phyloP scores from a whole-genome alignment of 92 coral and sea anemone species.

The Diadumene lineata region DNA sequence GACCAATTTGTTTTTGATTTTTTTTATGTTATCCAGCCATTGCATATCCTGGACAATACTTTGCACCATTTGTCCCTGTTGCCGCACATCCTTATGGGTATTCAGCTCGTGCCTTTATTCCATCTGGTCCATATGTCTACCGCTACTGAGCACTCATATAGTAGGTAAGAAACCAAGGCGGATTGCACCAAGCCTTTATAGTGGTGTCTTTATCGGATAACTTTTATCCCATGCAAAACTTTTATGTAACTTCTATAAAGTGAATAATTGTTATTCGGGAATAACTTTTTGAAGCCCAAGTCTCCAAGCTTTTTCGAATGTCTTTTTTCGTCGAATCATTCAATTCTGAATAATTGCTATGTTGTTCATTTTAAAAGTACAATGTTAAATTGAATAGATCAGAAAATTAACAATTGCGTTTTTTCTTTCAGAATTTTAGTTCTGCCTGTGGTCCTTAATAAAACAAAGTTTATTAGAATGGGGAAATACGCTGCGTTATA shows the following conservation, averaged over 20 bases:
- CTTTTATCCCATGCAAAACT: no score
- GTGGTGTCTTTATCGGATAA: no score
- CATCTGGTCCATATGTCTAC: neutral
- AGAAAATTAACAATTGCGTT: no score
- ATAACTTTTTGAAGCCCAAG: no score
- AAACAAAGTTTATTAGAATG: no score
- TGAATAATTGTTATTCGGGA: no score
- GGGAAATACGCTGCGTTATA: neutral
- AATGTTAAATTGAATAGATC: no score
- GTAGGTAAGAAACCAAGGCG: neutral
- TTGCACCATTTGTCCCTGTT: slow-evolving; percentile 17
- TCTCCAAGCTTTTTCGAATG: no score
- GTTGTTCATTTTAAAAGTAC: no score
- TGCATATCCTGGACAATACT: slow-evolving; percentile 4
- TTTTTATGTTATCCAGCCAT: neutral
- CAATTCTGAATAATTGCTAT: no score
- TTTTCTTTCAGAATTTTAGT: neutral
- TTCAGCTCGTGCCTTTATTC: neutral
- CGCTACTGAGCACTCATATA: neutral
- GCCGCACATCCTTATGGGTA: slow-evolving; percentile 22
- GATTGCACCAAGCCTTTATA: neutral
- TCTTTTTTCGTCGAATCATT: no score
- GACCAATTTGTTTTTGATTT: neutral
- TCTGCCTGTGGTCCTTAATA: neutral
- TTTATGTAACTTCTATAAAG: no score